Conservation (phyloP, 2,797 vertebrate species). For the Lindbergichthys nudifrons region DNA sequence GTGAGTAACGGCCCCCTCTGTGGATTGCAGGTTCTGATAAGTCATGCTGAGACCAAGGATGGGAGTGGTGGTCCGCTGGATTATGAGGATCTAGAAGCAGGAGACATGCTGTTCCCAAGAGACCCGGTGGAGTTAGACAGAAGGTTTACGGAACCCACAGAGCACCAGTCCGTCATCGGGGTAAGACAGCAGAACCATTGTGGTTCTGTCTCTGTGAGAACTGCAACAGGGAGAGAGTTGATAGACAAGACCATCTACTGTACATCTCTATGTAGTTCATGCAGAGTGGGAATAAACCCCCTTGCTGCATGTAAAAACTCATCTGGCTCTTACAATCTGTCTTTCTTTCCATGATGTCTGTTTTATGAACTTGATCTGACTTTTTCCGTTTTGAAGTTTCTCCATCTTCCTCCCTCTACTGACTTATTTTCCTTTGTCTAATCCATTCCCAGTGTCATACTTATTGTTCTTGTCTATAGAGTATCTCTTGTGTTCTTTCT, state of each 20-base stretch:
- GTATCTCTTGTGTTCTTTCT: slow-evolving; percentile 22
- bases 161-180: slow-evolving; percentile 24
- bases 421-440: slow-evolving; percentile 53
- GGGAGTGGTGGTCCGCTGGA: slow-evolving; percentile 88
- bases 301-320: slow-evolving; percentile 59
- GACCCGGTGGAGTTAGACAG: slow-evolving; percentile 78
- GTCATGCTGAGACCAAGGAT: slow-evolving; percentile 84
- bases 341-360: slow-evolving; percentile 57
- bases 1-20: slow-evolving; percentile 30
- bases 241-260: slow-evolving; percentile 23
- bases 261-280: slow-evolving; percentile 41
- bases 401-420: slow-evolving; percentile 12
- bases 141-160: slow-evolving; percentile 53
- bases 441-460: slow-evolving; percentile 17
- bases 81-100: slow-evolving; percentile 88
- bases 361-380: slow-evolving; percentile 67
- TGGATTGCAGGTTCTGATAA: slow-evolving; percentile 89
- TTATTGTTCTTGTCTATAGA: slow-evolving; percentile 44
- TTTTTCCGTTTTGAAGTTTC: slow-evolving; percentile 46
- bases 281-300: slow-evolving; percentile 50
- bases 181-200: slow-evolving; percentile 48
- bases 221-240: slow-evolving; percentile 19
- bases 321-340: slow-evolving; percentile 51
- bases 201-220: slow-evolving; percentile 5
- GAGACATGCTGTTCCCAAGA: slow-evolving; percentile 84